A percentile compares a stretch with the other conserved stretches of the same genome.
Evolutionary conservation across 2,888 invertebrate species (phyloP).

Genomic region (Rotaria macrura): DNA sequence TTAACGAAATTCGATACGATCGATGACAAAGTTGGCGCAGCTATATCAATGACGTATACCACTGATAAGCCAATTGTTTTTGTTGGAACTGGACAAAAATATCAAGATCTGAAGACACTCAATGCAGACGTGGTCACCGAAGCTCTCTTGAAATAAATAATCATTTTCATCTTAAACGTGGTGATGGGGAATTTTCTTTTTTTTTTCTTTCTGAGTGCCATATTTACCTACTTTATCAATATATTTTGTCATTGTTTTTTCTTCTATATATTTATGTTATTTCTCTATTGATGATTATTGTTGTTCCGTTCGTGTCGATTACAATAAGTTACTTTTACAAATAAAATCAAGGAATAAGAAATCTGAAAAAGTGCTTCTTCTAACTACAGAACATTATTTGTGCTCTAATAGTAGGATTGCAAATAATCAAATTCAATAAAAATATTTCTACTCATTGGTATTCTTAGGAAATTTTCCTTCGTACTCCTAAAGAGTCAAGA

Average conservation of each 20-base stretch:
- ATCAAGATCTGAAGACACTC: conserved; percentile 86
- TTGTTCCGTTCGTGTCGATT: not conserved
- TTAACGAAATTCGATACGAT: conserved; percentile 99
- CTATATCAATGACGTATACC: conserved; percentile 99
- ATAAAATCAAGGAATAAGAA: not conserved
- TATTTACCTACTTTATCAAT: not conserved
- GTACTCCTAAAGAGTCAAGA: no score
- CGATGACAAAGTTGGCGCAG: conserved; percentile 96
- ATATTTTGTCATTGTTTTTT: not conserved
- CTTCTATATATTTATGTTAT: not conserved
- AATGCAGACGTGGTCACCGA: conserved; percentile 91
- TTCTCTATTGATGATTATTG: not conserved
- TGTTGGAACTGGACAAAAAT: conserved; percentile 97
- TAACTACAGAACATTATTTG: no score
- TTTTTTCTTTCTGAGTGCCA: not conserved
- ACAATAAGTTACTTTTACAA: not conserved
- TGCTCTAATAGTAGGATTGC: no score
- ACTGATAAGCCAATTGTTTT: conserved; percentile 98
- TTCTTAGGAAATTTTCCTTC: no score
- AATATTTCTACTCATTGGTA: no score
- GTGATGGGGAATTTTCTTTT: not conserved
- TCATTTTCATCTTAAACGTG: not conserved
- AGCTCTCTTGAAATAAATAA: conserved; percentile 57
- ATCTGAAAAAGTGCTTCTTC: no score
- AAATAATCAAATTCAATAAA: no score